These are phyloP conservation scores for Portevinia maculata DNA, from an alignment of 2,888 invertebrate genomes.

Conservation along the genomic window DNA sequence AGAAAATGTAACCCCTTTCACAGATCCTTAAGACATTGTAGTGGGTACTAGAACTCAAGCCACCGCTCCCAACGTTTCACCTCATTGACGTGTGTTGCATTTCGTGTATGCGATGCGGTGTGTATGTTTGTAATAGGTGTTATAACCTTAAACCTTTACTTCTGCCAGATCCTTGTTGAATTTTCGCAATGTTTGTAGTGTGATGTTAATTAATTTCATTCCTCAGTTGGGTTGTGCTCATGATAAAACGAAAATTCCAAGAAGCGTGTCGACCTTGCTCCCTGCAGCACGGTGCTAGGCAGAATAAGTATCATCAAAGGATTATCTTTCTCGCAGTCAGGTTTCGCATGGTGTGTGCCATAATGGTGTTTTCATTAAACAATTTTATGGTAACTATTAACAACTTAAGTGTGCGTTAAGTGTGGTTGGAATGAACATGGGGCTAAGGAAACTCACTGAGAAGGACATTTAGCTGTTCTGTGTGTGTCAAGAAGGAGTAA, in stretches of 20 bases:
- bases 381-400: constrained; percentile 72
- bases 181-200: constrained; percentile 59
- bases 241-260: constrained; percentile 55
- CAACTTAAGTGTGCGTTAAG: constrained; percentile 71
- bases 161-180: constrained; percentile 34
- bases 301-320: constrained; percentile 36
- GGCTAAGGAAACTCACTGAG: constrained; percentile 57
- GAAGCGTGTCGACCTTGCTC: constrained; percentile 62
- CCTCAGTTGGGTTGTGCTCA: constrained; percentile 28
- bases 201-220: constrained; percentile 70
- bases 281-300: constrained; percentile 4
- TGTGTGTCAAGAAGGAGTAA: constrained; percentile 45
- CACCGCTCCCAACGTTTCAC: neutral
- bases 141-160: constrained; percentile 4
- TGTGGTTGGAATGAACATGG: constrained; percentile 47
- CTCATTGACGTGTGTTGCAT: constrained; percentile 32
- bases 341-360: constrained; percentile 12
- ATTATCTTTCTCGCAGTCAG: constrained; percentile 7
- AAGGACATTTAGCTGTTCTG: constrained; percentile 5
- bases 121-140: constrained; percentile 2
- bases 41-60: neutral
- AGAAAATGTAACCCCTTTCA: constrained; percentile 25
- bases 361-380: constrained; percentile 69
- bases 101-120: constrained; percentile 5
- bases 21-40: constrained; percentile 21